phyloP scores from a whole-genome alignment of 1,140 invertebrate genomes.

The Pararge aegeria region DNA sequence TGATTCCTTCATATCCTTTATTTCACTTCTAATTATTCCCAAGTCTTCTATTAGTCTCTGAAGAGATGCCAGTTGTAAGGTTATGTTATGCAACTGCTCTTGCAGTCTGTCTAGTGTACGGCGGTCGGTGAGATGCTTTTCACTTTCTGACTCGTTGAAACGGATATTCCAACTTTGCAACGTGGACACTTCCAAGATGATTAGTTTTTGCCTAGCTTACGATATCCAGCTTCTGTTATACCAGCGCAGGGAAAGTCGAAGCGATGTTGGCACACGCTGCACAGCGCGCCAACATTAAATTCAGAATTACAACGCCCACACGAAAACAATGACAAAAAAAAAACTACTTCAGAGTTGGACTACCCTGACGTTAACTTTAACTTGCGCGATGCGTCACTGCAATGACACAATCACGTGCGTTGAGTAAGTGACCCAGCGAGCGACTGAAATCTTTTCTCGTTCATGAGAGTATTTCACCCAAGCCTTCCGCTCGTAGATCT shows the following conservation, averaged over 20 bases:
- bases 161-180: background rate
- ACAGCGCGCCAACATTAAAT: background rate
- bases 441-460: no score
- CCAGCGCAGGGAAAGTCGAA: background rate
- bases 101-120: background rate
- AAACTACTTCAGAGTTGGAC: background rate
- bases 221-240: background rate
- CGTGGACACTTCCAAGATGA: background rate
- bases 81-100: background rate
- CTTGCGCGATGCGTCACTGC: background rate
- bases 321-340: background rate
- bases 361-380: background rate
- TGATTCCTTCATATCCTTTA: background rate
- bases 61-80: background rate
- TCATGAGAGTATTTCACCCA: no score
- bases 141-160: background rate
- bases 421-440: background rate
- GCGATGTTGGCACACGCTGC: background rate
- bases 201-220: background rate
- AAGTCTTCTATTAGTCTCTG: background rate
- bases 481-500: slow-evolving; percentile 40
- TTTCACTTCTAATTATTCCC: background rate
- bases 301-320: background rate
- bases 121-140: background rate
- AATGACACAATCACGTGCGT: background rate